Percentiles rank a stretch among this genome's conserved stretches.
phyloP scores from a whole-genome alignment of 2,113 vertebrate genomes.

The Pseudolaguvia tuberculata region DNA sequence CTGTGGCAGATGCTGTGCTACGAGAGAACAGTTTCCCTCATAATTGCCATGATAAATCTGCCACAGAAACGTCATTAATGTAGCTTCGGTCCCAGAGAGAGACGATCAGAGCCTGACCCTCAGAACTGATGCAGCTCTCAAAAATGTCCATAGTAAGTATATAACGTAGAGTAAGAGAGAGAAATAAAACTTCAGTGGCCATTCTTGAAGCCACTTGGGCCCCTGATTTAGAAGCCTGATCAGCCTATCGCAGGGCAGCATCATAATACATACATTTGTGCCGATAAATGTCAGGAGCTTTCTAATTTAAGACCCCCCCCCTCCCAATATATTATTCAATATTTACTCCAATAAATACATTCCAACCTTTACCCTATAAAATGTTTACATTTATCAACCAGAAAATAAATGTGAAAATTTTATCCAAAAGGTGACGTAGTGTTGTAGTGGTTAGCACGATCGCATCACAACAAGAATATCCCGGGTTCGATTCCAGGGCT shows the following conservation, averaged over 20 bases:
- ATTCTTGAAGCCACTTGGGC: background rate
- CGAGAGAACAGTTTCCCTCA: conserved; percentile 51
- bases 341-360: background rate
- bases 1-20: conserved; percentile 52
- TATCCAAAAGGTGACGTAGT: too few relatives aligned
- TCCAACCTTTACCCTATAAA: background rate
- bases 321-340: background rate
- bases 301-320: background rate
- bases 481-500: too few relatives aligned
- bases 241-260: too few relatives aligned
- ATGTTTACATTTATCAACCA: too few relatives aligned
- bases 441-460: too few relatives aligned
- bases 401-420: too few relatives aligned
- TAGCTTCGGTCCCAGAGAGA: conserved; percentile 6
- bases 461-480: too few relatives aligned
- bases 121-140: conserved; percentile 4
- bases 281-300: too few relatives aligned
- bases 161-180: background rate
- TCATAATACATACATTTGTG: too few relatives aligned
- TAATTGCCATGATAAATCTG: conserved; percentile 65
- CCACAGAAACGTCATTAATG: conserved; percentile 55
- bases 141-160: conserved; percentile 17
- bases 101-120: background rate
- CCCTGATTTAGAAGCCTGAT: too few relatives aligned
- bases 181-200: background rate